Evolutionary conservation across 2,888 invertebrate genomes (phyloP).

Genomic region (Oscheius onirici): DNA sequence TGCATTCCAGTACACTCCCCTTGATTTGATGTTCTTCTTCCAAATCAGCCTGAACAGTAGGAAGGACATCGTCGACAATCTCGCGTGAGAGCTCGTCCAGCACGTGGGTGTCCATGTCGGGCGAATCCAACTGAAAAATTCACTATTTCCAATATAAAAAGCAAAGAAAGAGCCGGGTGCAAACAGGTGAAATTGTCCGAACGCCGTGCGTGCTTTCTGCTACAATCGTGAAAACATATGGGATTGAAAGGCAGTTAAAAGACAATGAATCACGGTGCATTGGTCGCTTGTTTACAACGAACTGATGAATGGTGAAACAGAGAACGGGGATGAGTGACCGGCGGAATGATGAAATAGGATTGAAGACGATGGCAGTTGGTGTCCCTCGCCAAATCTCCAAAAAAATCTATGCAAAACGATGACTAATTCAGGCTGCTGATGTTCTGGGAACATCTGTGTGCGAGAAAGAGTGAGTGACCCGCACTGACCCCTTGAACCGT

Average conservation of each 20-base stretch:
- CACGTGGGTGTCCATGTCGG: constrained; percentile 40
- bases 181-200: not conserved
- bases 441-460: no score
- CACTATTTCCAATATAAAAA: not conserved
- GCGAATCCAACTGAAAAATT: constrained; percentile 39
- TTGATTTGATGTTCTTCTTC: not conserved
- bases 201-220: not conserved
- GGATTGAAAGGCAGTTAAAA: constrained; percentile 1
- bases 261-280: constrained; percentile 25
- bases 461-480: no score
- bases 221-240: not conserved
- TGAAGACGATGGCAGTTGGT: no score
- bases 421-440: no score
- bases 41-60: constrained; percentile 37
- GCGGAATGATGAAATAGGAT: constrained; percentile 1
- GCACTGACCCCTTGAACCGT: no score
- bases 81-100: constrained; percentile 42
- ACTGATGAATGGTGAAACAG: constrained; percentile 24
- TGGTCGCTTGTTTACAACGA: constrained; percentile 15
- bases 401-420: no score
- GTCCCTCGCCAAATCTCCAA: no score
- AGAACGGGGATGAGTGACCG: constrained; percentile 6
- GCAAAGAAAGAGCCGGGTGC: not conserved
- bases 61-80: constrained; percentile 45
- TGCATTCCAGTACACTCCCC: no score